These are phyloP conservation scores for Arremon brunneinucha DNA, from an alignment of 2,797 vertebrate genomes.

Conservation along the genomic window DNA sequence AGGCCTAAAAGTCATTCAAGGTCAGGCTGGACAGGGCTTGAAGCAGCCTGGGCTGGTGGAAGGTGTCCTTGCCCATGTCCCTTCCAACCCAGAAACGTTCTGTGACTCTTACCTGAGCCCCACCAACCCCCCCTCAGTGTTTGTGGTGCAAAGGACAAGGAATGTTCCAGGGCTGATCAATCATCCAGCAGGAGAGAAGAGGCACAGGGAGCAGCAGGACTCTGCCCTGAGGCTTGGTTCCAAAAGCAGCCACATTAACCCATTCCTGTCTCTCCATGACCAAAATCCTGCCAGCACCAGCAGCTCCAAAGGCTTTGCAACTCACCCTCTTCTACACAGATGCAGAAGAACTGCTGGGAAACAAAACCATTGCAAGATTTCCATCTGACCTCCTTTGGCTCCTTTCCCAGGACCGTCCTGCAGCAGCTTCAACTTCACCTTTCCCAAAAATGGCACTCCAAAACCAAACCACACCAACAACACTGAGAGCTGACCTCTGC, in stretches of 20 bases:
- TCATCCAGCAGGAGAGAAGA: conserved; percentile 32
- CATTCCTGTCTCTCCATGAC: neutral
- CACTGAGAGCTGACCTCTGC: neutral
- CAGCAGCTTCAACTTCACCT: neutral
- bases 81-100: neutral
- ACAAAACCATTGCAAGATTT: neutral
- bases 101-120: neutral
- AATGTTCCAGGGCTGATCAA: conserved; percentile 51
- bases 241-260: conserved; percentile 46
- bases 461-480: neutral
- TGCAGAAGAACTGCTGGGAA: neutral
- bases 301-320: neutral
- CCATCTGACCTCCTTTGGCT: neutral
- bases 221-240: conserved; percentile 38
- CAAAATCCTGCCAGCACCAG: neutral
- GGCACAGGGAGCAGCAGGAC: neutral
- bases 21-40: neutral
- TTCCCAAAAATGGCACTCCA: neutral
- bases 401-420: neutral
- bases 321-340: rapidly evolving
- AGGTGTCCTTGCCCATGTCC: neutral
- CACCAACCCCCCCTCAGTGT: neutral
- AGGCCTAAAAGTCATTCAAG: neutral
- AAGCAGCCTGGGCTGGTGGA: neutral
- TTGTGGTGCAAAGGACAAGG: conserved; percentile 36